Evolutionary conservation across 1,140 invertebrate genomes (phyloP).

Genomic region (Lysiphlebus fabarum): DNA sequence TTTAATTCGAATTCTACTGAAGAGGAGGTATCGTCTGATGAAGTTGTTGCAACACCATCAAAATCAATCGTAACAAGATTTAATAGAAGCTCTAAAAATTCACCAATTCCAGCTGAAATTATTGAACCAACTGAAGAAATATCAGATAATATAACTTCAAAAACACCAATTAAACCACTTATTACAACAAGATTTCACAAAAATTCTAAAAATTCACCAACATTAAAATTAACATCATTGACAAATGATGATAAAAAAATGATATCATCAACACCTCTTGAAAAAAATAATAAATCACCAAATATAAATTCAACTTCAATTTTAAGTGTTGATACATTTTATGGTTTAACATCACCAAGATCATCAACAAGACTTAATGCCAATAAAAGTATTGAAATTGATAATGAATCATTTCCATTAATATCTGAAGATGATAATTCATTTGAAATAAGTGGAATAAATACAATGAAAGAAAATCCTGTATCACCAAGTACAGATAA

Average conservation of each 20-base stretch:
- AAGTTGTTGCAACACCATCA: too few relatives aligned
- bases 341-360: slow-evolving; percentile 17
- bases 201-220: slow-evolving; percentile 10
- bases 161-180: slow-evolving; percentile 18
- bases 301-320: slow-evolving; percentile 22
- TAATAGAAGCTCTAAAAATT: too few relatives aligned
- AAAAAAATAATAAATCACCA: slow-evolving; percentile 15
- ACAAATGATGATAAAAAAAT: slow-evolving; percentile 4
- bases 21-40: neutral
- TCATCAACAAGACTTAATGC: slow-evolving; percentile 4
- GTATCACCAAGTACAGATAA: neutral
- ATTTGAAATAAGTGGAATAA: slow-evolving; percentile 25
- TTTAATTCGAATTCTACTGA: neutral
- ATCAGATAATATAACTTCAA: neutral
- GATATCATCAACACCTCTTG: slow-evolving; percentile 28
- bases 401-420: slow-evolving; percentile 31
- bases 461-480: slow-evolving; percentile 18
- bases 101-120: too few relatives aligned
- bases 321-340: slow-evolving; percentile 23
- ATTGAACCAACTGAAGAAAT: neutral
- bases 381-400: slow-evolving; percentile 18
- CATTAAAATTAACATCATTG: slow-evolving; percentile 19
- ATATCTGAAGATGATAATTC: slow-evolving; percentile 27
- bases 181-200: neutral
- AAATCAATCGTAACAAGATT: too few relatives aligned